Percentiles rank a stretch among this genome's conserved stretches.
Conservation (phyloP, 2,888 invertebrate genomes). For the Choristoneura rosaceana region DNA sequence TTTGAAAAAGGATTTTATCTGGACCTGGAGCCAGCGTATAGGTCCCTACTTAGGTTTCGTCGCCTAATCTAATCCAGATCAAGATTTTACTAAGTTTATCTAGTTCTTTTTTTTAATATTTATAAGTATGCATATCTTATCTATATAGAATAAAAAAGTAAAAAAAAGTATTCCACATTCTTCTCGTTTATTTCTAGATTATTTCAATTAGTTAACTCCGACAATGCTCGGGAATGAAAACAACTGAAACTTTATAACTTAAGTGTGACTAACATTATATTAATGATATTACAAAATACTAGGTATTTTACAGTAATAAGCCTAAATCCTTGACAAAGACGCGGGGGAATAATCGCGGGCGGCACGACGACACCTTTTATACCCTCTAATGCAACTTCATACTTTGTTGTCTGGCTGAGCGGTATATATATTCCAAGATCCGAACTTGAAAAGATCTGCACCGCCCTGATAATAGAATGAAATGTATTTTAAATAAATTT, state of each 20-base stretch:
- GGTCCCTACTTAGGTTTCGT: too few species aligned
- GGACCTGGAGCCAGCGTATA: too few species aligned
- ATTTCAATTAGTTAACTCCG: constrained; percentile 22
- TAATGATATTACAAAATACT: constrained; percentile 37
- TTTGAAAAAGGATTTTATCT: too few species aligned
- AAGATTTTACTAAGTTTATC: too few species aligned
- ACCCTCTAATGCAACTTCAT: too few species aligned
- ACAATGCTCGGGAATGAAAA: constrained; percentile 31
- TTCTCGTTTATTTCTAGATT: constrained; percentile 43
- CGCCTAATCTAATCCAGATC: too few species aligned
- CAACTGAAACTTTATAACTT: constrained; percentile 31
- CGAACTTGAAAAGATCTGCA: too few species aligned
- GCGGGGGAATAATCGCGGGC: constrained; percentile 1
- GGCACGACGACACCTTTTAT: too few species aligned
- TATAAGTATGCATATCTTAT: not conserved
- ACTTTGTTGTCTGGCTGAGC: too few species aligned
- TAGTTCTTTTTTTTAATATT: not conserved
- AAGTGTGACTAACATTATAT: constrained; percentile 27
- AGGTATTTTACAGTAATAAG: constrained; percentile 37
- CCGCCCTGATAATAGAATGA: too few species aligned
- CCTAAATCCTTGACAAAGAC: constrained; percentile 24
- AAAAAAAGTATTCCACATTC: constrained; percentile 42
- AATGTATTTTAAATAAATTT: too few species aligned
- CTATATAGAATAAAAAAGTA: constrained; percentile 4
- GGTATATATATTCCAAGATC: too few species aligned